Base-by-base conservation (phyloP, 2,888 invertebrate genomes). In the Atherix ibis region DNA sequence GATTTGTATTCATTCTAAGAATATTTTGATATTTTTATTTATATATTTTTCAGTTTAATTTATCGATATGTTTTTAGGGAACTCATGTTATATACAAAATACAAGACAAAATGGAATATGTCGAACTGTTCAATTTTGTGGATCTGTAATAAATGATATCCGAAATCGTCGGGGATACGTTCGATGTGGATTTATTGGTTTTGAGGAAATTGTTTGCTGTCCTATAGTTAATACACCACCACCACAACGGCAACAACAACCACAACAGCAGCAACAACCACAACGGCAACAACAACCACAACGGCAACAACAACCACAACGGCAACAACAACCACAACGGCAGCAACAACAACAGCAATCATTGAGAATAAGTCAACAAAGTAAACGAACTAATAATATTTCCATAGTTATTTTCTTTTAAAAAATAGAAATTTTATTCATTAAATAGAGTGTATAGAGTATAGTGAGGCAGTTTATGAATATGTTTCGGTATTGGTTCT, bases 181-280 rank as follows among this genome's bases (percentile, higher is more conserved):
- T 12, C 27, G 39, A 27, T 49, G 50, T 31, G 38, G 42, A 10
- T 46, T 47, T 37, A 27, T 34, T 4, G 46, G 44, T 3, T 31
- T 14, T 10, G 28, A 31, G 24, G 41, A 45, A 24, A 37, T 49
- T 19, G 43, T 49, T 15, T 49, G 50, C 35, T 49, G 50, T 32
- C 43, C 44, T 4, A 9, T 6, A 16, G 18, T 17, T 8, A 8
- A 6, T 5, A 13, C 6, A 26, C n/a, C 26, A 31, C 3, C 4
- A 12, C 6, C 30, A 15, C 2, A 6, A 12, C 2, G 6, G 12
- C 10, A 13, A n/a, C n/a, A n/a, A n/a, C n/a, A n/a, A n/a, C n/a
- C n/a, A n/a, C n/a, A n/a, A n/a, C n/a, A n/a, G n/a, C n/a, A n/a
- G n/a, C n/a, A n/a, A n/a, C n/a, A n/a, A n/a, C n/a, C n/a, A n/a